Conservation (phyloP, 2,113 vertebrate species). For the Dasyornis broadbenti region DNA sequence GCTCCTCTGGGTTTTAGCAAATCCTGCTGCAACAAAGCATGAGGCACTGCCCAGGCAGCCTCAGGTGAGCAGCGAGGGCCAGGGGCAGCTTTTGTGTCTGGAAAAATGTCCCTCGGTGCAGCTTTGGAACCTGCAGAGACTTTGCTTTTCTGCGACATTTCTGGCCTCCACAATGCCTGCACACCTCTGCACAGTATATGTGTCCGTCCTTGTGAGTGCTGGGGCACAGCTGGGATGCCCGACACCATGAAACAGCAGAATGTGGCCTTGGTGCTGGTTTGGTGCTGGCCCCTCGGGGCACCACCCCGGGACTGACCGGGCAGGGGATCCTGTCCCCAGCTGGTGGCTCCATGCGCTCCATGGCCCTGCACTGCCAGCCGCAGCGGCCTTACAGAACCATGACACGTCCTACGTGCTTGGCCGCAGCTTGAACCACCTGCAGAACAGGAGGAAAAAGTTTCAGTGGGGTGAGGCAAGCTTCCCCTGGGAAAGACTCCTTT, state of each 20-base stretch:
- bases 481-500: neutral
- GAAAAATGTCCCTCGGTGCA: neutral
- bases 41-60: neutral
- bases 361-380: neutral
- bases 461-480: neutral
- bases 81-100: neutral
- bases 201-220: rapidly evolving
- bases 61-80: neutral
- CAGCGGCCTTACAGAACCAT: neutral
- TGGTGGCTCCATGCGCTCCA: neutral
- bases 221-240: neutral
- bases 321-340: neutral
- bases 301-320: neutral
- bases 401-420: neutral
- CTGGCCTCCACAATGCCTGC: neutral
- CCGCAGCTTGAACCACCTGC: neutral
- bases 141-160: neutral
- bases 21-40: neutral
- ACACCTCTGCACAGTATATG: neutral
- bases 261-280: too few relatives aligned
- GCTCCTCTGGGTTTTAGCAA: neutral
- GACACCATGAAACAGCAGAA: neutral
- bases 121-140: neutral
- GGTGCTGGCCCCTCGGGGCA: neutral
- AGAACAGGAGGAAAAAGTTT: neutral